Evolutionary conservation across 2,888 invertebrate species (phyloP).

Genomic region (Frankliniella fusca): DNA sequence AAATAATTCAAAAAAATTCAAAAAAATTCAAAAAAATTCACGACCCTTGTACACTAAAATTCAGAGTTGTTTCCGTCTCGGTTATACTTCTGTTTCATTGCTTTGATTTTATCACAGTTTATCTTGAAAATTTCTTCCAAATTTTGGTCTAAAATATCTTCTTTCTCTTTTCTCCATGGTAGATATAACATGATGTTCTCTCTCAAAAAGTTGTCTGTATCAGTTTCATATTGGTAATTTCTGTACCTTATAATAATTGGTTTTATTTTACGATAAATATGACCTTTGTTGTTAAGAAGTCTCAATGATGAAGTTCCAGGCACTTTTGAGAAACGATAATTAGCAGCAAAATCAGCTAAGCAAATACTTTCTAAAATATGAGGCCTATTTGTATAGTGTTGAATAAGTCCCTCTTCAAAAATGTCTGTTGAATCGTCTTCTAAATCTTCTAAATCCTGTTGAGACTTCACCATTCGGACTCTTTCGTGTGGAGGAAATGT

Average conservation of each 20-base stretch:
- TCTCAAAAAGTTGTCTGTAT: constrained; percentile 37
- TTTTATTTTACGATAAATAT: no score
- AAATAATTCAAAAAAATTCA: no score
- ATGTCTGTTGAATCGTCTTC: constrained; percentile 29
- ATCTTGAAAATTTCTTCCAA: constrained; percentile 31
- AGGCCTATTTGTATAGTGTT: constrained; percentile 42
- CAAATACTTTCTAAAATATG: constrained; percentile 40
- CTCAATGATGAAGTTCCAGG: no score
- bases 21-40: no score
- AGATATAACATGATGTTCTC: constrained; percentile 40
- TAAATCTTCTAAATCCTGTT: constrained; percentile 5
- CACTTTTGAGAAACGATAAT: constrained; percentile 32
- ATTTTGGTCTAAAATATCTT: constrained; percentile 32
- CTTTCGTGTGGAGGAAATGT: constrained; percentile 39
- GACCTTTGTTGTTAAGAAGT: no score
- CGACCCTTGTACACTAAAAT: no score
- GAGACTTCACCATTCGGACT: constrained; percentile 39
- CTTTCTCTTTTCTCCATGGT: constrained; percentile 39
- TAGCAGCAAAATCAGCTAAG: constrained; percentile 42
- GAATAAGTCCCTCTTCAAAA: constrained; percentile 37
- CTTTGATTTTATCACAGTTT: no score
- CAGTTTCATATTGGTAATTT: constrained; percentile 31
- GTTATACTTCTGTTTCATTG: no score
- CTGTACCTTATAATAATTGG: constrained; percentile 34
- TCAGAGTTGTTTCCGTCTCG: no score